phyloP scores from a whole-genome alignment of 2,888 invertebrate genomes.

The Sthenelais limicola region DNA sequence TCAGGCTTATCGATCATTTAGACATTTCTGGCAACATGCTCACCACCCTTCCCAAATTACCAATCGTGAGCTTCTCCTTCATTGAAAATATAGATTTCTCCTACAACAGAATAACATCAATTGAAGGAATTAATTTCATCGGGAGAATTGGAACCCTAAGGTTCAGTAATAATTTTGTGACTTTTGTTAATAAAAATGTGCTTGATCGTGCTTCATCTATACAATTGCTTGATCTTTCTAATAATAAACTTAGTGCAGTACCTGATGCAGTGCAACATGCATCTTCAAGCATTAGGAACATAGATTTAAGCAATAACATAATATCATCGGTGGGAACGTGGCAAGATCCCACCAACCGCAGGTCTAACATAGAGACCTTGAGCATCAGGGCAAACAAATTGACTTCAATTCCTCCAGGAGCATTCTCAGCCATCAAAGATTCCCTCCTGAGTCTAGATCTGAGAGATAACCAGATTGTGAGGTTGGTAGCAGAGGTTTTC shows the following conservation, averaged over 20 bases:
- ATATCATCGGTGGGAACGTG: conserved; percentile 38
- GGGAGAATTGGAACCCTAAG: conserved; percentile 41
- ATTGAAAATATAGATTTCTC: conserved; percentile 45
- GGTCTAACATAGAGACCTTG: conserved; percentile 44
- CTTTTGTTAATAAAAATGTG: conserved; percentile 17
- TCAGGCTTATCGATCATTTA: conserved; percentile 37
- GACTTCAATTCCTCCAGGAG: conserved; percentile 6
- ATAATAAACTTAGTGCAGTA: conserved; percentile 35
- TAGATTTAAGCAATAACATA: conserved; percentile 36
- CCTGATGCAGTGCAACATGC: conserved; percentile 42
- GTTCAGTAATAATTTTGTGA: conserved; percentile 38
- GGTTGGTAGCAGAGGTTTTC: conserved; percentile 9
- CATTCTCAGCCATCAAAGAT: conserved; percentile 35
- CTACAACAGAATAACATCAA: conserved; percentile 31
- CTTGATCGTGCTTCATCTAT: conserved; percentile 41
- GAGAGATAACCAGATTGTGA: conserved; percentile 27
- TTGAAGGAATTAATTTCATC: conserved; percentile 32
- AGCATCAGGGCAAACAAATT: conserved; percentile 25
- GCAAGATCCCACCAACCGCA: conserved; percentile 42
- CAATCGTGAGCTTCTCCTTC: conserved; percentile 42
- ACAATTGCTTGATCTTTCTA: conserved; percentile 40
- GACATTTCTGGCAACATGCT: conserved; percentile 40
- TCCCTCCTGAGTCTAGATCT: conserved; percentile 35
- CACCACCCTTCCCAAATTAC: conserved; percentile 28
- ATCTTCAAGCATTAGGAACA: conserved; percentile 34